Evolutionary conservation across 2,888 invertebrate genomes (phyloP).

Genomic region (Phengaris arion): DNA sequence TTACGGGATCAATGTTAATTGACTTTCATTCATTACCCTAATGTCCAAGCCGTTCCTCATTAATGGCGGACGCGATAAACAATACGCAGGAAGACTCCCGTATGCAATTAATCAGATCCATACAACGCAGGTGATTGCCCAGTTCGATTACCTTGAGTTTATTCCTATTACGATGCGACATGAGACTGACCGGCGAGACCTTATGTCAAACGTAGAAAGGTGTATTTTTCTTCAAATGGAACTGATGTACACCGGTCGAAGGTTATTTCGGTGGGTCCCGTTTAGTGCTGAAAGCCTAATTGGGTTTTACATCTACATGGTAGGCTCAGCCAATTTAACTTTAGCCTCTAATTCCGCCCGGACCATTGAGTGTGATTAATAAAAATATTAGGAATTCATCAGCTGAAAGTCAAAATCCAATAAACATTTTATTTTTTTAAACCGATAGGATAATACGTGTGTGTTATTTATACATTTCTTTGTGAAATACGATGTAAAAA

Average conservation of each 20-base stretch:
- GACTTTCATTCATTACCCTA: conserved; percentile 26
- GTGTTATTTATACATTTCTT: too few relatives aligned
- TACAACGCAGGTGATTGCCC: conserved; percentile 70
- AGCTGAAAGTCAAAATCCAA: conserved; percentile 29
- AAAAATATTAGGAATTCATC: conserved; percentile 42
- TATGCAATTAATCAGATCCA: conserved; percentile 70
- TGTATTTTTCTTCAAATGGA: conserved; percentile 41
- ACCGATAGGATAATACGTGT: too few relatives aligned
- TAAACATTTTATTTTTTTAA: conserved; percentile 8
- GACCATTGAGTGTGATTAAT: conserved; percentile 44
- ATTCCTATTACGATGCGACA: conserved; percentile 39
- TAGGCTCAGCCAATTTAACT: conserved; percentile 67
- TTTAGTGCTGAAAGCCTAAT: conserved; percentile 73
- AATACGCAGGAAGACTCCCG: conserved; percentile 52
- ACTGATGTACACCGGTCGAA: conserved; percentile 46
- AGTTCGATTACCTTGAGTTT: conserved; percentile 63
- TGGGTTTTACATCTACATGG: conserved; percentile 70
- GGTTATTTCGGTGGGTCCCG: conserved; percentile 63
- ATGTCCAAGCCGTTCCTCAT: conserved; percentile 31
- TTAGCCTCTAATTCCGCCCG: conserved; percentile 54
- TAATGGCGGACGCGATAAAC: conserved; percentile 45
- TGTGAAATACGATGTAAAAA: background rate
- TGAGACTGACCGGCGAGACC: conserved; percentile 21
- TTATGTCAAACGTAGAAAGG: conserved; percentile 40
- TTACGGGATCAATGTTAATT: conserved; percentile 24